phyloP scores from a whole-genome alignment of 2,797 vertebrate species.

The Pampus argenteus region DNA sequence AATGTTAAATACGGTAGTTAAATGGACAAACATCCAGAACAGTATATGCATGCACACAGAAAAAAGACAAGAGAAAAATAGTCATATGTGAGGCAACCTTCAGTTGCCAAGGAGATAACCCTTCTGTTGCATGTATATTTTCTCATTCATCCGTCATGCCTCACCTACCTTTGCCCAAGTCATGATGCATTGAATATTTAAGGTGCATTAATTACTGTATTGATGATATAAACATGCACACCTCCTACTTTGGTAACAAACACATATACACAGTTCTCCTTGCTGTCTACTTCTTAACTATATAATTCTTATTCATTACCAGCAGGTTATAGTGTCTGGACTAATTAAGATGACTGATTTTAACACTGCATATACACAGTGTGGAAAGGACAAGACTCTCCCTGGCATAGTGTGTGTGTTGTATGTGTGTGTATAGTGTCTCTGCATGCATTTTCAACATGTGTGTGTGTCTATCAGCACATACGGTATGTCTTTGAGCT shows the following conservation, averaged over 20 bases:
- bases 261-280: not conserved
- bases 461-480: not conserved
- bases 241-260: slow-evolving; percentile 19
- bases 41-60: not conserved
- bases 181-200: slow-evolving; percentile 61
- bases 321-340: slow-evolving; percentile 41
- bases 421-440: not conserved
- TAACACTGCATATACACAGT: slow-evolving; percentile 1
- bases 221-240: slow-evolving; percentile 55
- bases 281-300: slow-evolving; percentile 36
- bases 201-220: slow-evolving; percentile 60
- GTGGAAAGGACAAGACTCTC: slow-evolving; percentile 7
- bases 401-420: not conserved
- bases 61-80: slow-evolving; percentile 11
- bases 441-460: slow-evolving; percentile 6
- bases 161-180: slow-evolving; percentile 33
- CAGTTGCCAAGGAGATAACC: slow-evolving; percentile 61
- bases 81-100: slow-evolving; percentile 18
- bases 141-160: slow-evolving; percentile 41
- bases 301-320: slow-evolving; percentile 52
- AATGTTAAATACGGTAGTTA: no score
- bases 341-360: slow-evolving; percentile 41
- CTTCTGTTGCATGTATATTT: slow-evolving; percentile 24
- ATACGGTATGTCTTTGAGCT: not conserved
- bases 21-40: not conserved